phyloP scores from a whole-genome alignment of 2,797 vertebrate genomes.

The Poecilia wingei region DNA sequence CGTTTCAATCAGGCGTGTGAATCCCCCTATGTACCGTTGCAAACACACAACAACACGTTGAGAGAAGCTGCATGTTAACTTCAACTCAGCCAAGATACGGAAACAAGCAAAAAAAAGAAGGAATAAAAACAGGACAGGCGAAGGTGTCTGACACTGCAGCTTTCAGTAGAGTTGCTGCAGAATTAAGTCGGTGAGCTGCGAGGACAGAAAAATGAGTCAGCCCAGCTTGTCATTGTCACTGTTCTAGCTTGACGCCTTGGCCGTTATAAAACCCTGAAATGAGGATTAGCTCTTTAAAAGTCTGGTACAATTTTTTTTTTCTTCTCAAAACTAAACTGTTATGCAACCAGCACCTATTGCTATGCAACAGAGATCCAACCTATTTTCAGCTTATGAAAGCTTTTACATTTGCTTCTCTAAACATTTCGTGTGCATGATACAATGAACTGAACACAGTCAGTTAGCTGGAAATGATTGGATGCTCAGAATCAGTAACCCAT shows the following conservation, averaged over 20 bases:
- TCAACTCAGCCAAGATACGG: constrained; percentile 50
- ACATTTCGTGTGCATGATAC: constrained; percentile 19
- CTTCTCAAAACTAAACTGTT: constrained; percentile 60
- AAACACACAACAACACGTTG: constrained; percentile 8
- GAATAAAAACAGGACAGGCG: constrained; percentile 46
- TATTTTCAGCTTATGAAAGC: constrained; percentile 51
- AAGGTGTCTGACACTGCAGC: constrained; percentile 55
- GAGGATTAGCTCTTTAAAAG: constrained; percentile 56
- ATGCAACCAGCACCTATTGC: constrained; percentile 55
- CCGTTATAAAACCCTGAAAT: constrained; percentile 46
- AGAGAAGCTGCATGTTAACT: constrained; percentile 54
- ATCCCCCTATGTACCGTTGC: constrained; percentile 12
- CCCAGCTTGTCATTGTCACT: constrained; percentile 63
- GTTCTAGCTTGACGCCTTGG: constrained; percentile 45
- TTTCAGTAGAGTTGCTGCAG: constrained; percentile 65
- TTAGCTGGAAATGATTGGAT: constrained; percentile 6
- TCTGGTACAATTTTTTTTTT: constrained; percentile 44
- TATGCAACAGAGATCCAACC: constrained; percentile 55
- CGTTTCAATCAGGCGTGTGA: constrained; percentile 65
- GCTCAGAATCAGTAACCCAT: not conserved
- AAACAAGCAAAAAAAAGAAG: constrained; percentile 21
- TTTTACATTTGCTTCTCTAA: constrained; percentile 43
- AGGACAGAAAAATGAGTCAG: constrained; percentile 65
- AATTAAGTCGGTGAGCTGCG: constrained; percentile 63
- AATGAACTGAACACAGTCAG: constrained; percentile 5